Percentiles rank a stretch among this genome's conserved stretches.
These are phyloP conservation scores for Frankliniella fusca DNA, from an alignment of 2,888 invertebrate genomes.

Conservation along the genomic window DNA sequence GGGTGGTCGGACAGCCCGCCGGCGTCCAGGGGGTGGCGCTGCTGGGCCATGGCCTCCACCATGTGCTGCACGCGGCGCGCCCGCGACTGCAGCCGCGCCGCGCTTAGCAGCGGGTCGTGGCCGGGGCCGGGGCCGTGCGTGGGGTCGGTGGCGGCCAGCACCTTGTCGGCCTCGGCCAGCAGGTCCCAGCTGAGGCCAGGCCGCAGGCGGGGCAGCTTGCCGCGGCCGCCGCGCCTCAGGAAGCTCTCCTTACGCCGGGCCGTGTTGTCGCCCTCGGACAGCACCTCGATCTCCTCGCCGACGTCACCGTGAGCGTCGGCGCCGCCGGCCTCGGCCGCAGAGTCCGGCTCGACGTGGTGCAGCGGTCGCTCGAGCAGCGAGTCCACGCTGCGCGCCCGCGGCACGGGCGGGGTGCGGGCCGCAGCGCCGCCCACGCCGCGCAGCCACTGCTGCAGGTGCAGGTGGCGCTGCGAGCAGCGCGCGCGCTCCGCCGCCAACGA, in stretches of 20 bases:
- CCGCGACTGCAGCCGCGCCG: neutral
- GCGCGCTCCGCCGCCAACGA: conserved; percentile 61
- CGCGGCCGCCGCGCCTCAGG: neutral
- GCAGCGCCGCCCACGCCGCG: conserved; percentile 58
- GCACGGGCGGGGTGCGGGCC: conserved; percentile 57
- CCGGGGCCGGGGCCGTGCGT: neutral
- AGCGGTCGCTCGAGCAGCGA: conserved; percentile 53
- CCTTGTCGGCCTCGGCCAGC: conserved; percentile 19
- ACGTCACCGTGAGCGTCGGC: conserved; percentile 45
- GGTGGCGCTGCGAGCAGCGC: conserved; percentile 59
- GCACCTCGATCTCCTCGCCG: conserved; percentile 18
- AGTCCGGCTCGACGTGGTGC: neutral
- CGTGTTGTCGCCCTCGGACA: conserved; percentile 21
- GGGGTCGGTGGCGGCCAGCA: conserved; percentile 18
- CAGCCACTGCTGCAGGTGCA: conserved; percentile 66
- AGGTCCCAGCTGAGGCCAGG: neutral
- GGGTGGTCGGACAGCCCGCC: neutral
- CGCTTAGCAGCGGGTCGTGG: conserved; percentile 10
- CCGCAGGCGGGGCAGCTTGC: conserved; percentile 1
- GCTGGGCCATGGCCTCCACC: neutral
- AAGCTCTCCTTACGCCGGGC: conserved; percentile 10
- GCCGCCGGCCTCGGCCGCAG: conserved; percentile 41
- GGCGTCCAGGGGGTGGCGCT: neutral
- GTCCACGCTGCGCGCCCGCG: conserved; percentile 69
- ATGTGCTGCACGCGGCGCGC: neutral